Percentiles rank a stretch among this genome's conserved stretches.
Conservation (phyloP, 2,888 invertebrate species). For the Euzophera pinguis region DNA sequence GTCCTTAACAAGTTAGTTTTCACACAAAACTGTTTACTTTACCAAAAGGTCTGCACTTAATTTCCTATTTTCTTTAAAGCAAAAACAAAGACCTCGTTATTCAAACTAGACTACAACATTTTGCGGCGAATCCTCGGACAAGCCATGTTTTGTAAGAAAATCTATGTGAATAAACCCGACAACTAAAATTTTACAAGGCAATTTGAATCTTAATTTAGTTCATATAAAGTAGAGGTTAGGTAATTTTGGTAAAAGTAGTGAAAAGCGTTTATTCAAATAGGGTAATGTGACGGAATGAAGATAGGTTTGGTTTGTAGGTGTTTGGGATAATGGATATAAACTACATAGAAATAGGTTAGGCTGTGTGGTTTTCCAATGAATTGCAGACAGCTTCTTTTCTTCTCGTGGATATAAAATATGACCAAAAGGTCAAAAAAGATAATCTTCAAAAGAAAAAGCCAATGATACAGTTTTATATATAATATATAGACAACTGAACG, state of each 20-base stretch:
- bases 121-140: conserved; percentile 28
- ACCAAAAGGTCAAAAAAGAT: too few species aligned
- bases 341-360: not conserved
- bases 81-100: conserved; percentile 29
- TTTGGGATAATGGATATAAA: conserved; percentile 1
- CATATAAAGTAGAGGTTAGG: not conserved
- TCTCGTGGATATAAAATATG: too few species aligned
- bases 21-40: conserved; percentile 16
- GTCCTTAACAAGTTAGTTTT: too few species aligned
- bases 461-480: too few species aligned
- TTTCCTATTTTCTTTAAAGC: conserved; percentile 30
- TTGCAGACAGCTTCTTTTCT: too few species aligned
- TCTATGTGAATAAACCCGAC: conserved; percentile 14
- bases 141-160: conserved; percentile 29
- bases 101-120: conserved; percentile 28
- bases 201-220: conserved; percentile 6
- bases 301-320: conserved; percentile 18
- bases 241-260: not conserved
- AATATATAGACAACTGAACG: too few species aligned
- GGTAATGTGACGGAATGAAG: conserved; percentile 30
- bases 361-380: too few species aligned
- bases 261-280: conserved; percentile 26
- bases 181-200: not conserved
- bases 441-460: too few species aligned
- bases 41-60: conserved; percentile 23